A percentile compares a stretch with the other conserved stretches of the same genome.
Conservation (phyloP, 2,888 invertebrate genomes). For the Zygothrica quintamaculata region DNA sequence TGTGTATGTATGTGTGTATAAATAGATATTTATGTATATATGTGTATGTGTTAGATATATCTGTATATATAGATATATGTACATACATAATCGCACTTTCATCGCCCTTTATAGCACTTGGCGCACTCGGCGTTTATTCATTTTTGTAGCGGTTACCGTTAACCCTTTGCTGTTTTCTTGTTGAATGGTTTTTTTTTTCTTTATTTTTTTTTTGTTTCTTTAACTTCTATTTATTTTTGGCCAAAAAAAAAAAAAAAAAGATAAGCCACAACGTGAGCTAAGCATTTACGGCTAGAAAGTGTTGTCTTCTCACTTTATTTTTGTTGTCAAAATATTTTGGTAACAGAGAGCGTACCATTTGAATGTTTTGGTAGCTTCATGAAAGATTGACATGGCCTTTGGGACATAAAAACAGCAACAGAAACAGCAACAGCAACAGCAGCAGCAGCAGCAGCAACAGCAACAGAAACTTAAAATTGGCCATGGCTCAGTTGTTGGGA, state of each 20-base stretch:
- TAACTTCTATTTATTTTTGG: constrained; percentile 35
- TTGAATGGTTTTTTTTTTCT: background rate
- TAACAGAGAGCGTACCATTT: constrained; percentile 68
- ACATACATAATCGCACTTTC: constrained; percentile 67
- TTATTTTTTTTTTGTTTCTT: background rate
- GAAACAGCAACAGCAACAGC: too few relatives aligned
- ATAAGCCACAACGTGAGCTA: constrained; percentile 54
- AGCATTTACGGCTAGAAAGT: constrained; percentile 73
- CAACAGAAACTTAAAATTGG: background rate
- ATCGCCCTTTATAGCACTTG: constrained; percentile 55
- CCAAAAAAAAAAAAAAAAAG: constrained; percentile 51
- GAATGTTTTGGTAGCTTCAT: constrained; percentile 36
- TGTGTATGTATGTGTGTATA: constrained; percentile 1
- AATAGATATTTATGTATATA: constrained; percentile 3
- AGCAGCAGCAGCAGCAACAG: too few relatives aligned
- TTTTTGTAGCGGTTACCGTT: constrained; percentile 51
- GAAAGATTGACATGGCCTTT: constrained; percentile 34
- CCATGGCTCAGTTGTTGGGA: constrained; percentile 10
- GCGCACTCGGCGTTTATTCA: constrained; percentile 75
- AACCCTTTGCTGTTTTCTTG: constrained; percentile 18
- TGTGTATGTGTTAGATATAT: background rate
- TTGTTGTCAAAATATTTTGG: constrained; percentile 66
- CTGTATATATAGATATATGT: constrained; percentile 10
- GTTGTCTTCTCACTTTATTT: constrained; percentile 35
- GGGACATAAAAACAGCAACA: too few relatives aligned